phyloP scores from a whole-genome alignment of 2,113 vertebrate genomes.

The Aptenodytes forsteri region DNA sequence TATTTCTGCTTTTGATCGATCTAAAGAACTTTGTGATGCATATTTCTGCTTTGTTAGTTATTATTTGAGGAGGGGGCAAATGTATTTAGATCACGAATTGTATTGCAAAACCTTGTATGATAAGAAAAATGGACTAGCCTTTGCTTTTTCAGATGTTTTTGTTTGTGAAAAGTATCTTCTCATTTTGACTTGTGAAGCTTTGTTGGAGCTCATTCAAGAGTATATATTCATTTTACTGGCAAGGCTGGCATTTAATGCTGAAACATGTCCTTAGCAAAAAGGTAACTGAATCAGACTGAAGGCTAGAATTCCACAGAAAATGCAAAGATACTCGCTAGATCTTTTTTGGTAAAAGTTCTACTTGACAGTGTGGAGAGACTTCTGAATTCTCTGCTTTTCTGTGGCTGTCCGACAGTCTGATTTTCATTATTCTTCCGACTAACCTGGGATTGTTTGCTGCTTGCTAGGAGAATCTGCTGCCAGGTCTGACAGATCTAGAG shows the following conservation, averaged over 20 bases:
- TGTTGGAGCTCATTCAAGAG: background rate
- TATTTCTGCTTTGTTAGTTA: background rate
- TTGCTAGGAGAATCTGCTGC: background rate
- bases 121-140: background rate
- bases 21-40: background rate
- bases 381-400: background rate
- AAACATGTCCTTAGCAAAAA: background rate
- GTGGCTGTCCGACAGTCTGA: background rate
- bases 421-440: background rate
- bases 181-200: background rate
- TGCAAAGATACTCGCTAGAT: background rate
- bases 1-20: background rate
- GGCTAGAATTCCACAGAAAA: background rate
- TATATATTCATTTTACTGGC: background rate
- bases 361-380: background rate
- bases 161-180: background rate
- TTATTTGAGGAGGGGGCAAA: background rate
- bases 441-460: background rate
- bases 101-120: fast-evolving
- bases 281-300: background rate
- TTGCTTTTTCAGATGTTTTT: background rate
- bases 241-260: background rate
- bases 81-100: background rate
- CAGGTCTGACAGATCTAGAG: background rate
- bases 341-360: background rate